phyloP scores from a whole-genome alignment of 2,797 vertebrate genomes.

The Distichodus sexfasciatus region DNA sequence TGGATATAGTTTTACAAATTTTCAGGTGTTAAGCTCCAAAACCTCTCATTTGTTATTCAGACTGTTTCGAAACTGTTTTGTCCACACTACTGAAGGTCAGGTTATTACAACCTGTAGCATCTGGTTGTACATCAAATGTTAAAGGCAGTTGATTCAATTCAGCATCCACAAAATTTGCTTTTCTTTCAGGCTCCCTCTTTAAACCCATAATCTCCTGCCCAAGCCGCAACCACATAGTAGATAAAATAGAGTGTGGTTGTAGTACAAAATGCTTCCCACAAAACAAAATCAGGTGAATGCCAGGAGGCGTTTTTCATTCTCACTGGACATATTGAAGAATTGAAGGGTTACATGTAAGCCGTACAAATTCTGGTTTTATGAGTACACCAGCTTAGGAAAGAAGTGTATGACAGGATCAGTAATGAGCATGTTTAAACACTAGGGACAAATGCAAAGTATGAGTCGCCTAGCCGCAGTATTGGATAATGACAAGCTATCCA shows the following conservation, averaged over 20 bases:
- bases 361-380: slow-evolving; percentile 79
- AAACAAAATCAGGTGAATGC: slow-evolving; percentile 68
- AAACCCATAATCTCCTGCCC: slow-evolving; percentile 22
- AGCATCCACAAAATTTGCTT: neutral
- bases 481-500: slow-evolving; percentile 75
- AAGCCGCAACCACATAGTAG: slow-evolving; percentile 55
- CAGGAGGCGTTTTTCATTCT: slow-evolving; percentile 71
- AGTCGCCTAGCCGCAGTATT: slow-evolving; percentile 71
- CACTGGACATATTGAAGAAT: slow-evolving; percentile 66
- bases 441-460: slow-evolving; percentile 77
- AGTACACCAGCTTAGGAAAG: slow-evolving; percentile 72
- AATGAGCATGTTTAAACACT: slow-evolving; percentile 78
- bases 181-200: neutral
- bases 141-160: neutral
- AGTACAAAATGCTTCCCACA: slow-evolving; percentile 69
- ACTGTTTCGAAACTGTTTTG: neutral
- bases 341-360: slow-evolving; percentile 79
- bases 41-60: no score
- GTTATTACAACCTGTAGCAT: neutral
- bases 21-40: no score
- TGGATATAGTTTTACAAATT: no score
- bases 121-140: neutral
- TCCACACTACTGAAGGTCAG: neutral
- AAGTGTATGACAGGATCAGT: slow-evolving; percentile 75
- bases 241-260: slow-evolving; percentile 61